Base-by-base conservation (phyloP, 2,797 vertebrate species). In the Naso thynnoides region DNA sequence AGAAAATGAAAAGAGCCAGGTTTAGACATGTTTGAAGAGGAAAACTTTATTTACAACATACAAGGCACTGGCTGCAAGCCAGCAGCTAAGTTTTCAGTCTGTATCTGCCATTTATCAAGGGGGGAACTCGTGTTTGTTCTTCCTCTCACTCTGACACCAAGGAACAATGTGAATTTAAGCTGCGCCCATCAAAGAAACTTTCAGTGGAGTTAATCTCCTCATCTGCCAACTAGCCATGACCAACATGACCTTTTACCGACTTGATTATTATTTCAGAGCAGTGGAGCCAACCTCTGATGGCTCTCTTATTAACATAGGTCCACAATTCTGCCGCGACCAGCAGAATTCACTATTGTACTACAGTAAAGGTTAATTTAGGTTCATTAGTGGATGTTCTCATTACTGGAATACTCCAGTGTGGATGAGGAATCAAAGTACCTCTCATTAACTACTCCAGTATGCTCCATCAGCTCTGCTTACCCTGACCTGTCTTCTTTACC, bases 21-120 rank as follows among this genome's bases (percentile, higher is more conserved):
- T 74, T 69, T 77, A 81, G 84, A 90, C 73, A 71, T 66, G 76
- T 89, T 91, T 92, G 87, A 93, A 92, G 92, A 92, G 62, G 91
- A 94, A 94, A 95, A 94, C 93, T 96, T 97, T 97, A 97, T 97
- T 97, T 93, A 94, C 93, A 95, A 94, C 92, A 92, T 89, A 80
- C 92, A 91, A 92, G 91, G 91, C 65, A 86, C 81, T 94, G 86
- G 88, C 86, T 83, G 89, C 78, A 50, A 79, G 70, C 93, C 93
- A 92, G 91, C 83, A 87, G 86, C 92, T 91, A 94, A 88, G 87
- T 88, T 93, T 89, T 91, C 82, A 52, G 83, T 86, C 77, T 81
- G 55, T 78, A 79, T 80, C 89, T 82, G 91, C 73, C 84, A 91
- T 92, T 90, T 85, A 94, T 93, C 94, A 88, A 85, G 86, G 86